phyloP scores from a whole-genome alignment of 2,888 invertebrate genomes.

The Terebella lapidaria region DNA sequence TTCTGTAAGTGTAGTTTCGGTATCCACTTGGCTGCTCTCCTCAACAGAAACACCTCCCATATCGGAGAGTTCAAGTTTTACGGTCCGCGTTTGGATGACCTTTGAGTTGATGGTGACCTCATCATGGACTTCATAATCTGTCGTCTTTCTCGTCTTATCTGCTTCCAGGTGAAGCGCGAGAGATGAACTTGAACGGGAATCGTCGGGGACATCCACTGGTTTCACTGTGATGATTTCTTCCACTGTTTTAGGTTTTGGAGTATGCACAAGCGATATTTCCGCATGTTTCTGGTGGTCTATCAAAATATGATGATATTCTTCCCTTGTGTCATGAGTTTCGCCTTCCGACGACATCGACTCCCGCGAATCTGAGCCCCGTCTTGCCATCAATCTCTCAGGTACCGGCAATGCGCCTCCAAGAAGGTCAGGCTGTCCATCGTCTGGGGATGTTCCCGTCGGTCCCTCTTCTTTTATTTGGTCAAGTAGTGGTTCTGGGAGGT shows the following conservation, averaged over 20 bases:
- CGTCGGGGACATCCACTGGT: neutral
- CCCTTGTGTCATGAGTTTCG: too few relatives aligned
- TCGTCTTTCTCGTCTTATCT: conserved; percentile 12
- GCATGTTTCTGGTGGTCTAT: neutral
- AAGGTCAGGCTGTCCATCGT: too few relatives aligned
- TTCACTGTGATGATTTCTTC: neutral
- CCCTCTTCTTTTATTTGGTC: too few relatives aligned
- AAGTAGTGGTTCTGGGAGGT: too few relatives aligned
- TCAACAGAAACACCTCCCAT: conserved; percentile 22
- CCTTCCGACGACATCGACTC: too few relatives aligned
- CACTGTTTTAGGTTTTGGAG: neutral
- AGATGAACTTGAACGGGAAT: neutral
- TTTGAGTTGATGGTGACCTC: conserved; percentile 24
- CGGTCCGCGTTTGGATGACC: conserved; percentile 23
- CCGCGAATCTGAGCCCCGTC: too few relatives aligned
- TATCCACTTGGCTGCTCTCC: conserved; percentile 25
- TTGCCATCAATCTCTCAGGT: too few relatives aligned
- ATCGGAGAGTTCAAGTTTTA: conserved; percentile 21
- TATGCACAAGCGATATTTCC: neutral
- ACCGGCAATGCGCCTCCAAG: too few relatives aligned
- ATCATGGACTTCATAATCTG: conserved; percentile 21
- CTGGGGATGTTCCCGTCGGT: too few relatives aligned
- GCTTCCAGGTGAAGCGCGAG: neutral
- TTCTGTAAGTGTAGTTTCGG: conserved; percentile 25
- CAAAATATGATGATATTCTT: too few relatives aligned